Base-by-base conservation (phyloP, 1,140 invertebrate species). In the Rhagoletis pomonella region DNA sequence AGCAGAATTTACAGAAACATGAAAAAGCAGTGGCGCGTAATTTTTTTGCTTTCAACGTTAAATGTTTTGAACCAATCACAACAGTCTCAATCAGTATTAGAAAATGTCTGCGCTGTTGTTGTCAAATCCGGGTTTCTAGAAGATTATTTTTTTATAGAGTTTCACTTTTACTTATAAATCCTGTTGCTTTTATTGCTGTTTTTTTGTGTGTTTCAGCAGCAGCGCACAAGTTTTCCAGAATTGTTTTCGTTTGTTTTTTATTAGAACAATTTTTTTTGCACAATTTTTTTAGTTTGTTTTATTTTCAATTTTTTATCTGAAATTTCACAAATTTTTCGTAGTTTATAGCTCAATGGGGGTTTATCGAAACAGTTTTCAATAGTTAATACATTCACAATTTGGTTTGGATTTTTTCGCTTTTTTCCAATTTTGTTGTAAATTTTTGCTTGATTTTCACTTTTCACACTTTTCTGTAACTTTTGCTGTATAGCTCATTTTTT, bases 31-130 rank as follows among this genome's bases (percentile, higher is more conserved):
- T 5, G 44, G 10, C 1, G 50, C 3, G 14, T 81, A 29, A 55
- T n/a, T 50, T 77, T 77, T 77, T 77, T 77, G 73, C 73, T 77
- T 77, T 55, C 73, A 55, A 77, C 73, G 73, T 50, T n/a, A 77
- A 81, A 19, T 81, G 3, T 81, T 81, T 81, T 81, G n/a, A 55
- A 55, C 44, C 73, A 81, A 81, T 55, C 73, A 81, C 73, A 81
- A 81, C 69, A 17, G 17, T 58, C 73, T 47, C 42, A 19, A 55
- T 81, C 17, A 55, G 47, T 47, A 29, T 29, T 29, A 29, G 29
- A 29, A 29, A 29, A 58, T 19, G 73, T 58, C 69, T 77, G 17
- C 47, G 47, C n/a, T 77, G 47, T 77, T n/a, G 69, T 17, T 17
- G 69, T 77, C 69, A 47, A 77, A 77, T 77, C 67, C 67, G 67